These are phyloP conservation scores for Hippolais icterina DNA, from an alignment of 2,113 vertebrate species.

Conservation along the genomic window DNA sequence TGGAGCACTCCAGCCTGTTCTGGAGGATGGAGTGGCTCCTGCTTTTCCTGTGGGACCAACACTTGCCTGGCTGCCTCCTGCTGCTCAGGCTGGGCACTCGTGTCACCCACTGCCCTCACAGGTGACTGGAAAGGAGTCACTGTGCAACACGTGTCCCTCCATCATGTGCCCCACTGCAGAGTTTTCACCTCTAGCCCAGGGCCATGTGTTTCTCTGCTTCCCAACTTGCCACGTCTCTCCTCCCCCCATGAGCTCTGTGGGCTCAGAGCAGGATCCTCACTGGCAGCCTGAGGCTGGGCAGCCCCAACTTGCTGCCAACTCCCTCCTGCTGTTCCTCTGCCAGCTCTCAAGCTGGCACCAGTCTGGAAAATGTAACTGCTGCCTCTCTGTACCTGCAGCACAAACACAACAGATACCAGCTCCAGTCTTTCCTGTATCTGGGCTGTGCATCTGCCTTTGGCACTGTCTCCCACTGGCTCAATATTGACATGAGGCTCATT, in stretches of 20 bases:
- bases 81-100: background rate
- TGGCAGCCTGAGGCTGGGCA: background rate
- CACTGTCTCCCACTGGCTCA: background rate
- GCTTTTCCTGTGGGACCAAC: background rate
- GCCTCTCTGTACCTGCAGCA: background rate
- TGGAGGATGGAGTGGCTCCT: background rate
- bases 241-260: accelerated
- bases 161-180: background rate
- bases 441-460: background rate
- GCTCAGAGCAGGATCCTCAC: background rate
- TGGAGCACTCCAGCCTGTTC: background rate
- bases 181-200: background rate
- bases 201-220: background rate
- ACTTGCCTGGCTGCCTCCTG: background rate
- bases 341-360: background rate
- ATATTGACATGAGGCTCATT: background rate
- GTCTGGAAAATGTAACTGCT: background rate
- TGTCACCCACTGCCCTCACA: accelerated
- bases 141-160: background rate
- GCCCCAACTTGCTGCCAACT: background rate
- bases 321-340: background rate
- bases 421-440: accelerated
- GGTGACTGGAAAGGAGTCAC: background rate
- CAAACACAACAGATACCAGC: background rate
- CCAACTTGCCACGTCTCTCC: accelerated